Percentiles rank a stretch among this genome's conserved stretches.
Conservation (phyloP, 2,113 vertebrate species). For the Tragelaphus scriptus region DNA sequence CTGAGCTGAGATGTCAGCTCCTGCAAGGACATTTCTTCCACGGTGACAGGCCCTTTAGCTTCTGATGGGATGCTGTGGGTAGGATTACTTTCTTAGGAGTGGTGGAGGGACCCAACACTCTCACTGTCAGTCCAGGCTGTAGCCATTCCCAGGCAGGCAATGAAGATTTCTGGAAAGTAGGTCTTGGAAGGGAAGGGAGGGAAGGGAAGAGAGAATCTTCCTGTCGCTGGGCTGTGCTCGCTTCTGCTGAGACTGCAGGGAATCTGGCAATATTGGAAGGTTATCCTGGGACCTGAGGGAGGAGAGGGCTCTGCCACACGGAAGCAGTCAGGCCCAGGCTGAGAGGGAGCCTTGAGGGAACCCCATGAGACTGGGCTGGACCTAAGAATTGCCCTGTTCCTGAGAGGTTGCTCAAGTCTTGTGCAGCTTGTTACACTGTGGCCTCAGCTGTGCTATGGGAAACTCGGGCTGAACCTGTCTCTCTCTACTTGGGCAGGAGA, state of each 20-base stretch:
- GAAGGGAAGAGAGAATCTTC: background rate
- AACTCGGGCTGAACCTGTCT: background rate
- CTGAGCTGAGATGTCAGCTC: background rate
- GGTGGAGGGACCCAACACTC: background rate
- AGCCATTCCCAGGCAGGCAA: background rate
- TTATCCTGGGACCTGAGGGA: background rate
- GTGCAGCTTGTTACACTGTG: background rate
- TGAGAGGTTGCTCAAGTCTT: too few relatives aligned
- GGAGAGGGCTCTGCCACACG: background rate
- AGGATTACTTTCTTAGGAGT: background rate
- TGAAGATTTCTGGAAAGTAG: background rate
- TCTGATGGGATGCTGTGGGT: background rate
- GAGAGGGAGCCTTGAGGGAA: background rate
- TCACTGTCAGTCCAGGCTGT: background rate
- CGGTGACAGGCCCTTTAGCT: background rate
- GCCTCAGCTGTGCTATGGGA: background rate
- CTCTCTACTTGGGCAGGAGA: background rate
- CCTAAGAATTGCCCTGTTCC: background rate
- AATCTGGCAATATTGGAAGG: background rate
- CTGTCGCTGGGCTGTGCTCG: background rate
- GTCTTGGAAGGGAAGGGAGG: background rate
- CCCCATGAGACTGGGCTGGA: background rate
- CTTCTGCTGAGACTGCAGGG: background rate
- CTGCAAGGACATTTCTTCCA: background rate
- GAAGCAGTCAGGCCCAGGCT: background rate